Conservation (phyloP, 2,888 invertebrate genomes). For the Ferdinandea cuprea region DNA sequence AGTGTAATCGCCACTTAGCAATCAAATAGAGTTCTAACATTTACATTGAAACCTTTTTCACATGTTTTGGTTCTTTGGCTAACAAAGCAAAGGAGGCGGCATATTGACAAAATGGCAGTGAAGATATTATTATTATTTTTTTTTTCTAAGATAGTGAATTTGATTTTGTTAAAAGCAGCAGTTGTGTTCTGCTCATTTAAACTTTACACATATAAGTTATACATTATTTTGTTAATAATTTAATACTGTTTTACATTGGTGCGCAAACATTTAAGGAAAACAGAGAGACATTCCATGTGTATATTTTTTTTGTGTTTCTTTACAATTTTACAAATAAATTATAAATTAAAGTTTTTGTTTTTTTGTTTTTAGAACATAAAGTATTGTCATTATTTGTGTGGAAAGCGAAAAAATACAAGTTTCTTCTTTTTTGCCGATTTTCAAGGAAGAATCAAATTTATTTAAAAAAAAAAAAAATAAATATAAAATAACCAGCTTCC, state of each 20-base stretch:
- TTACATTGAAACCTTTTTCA: neutral
- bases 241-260: constrained; percentile 68
- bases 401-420: constrained; percentile 17
- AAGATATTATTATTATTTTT: neutral
- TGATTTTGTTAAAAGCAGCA: constrained; percentile 26
- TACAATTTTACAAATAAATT: constrained; percentile 23
- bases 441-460: constrained; percentile 63
- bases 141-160: constrained; percentile 1
- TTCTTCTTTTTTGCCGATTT: constrained; percentile 11
- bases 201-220: constrained; percentile 11
- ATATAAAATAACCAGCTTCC: constrained; percentile 67
- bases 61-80: too few species aligned
- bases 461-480: constrained; percentile 42
- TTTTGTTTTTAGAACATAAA: constrained; percentile 49
- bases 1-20: neutral
- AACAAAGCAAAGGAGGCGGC: neutral
- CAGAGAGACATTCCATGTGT: constrained; percentile 52
- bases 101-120: constrained; percentile 46
- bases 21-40: neutral
- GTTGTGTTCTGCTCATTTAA: constrained; percentile 24
- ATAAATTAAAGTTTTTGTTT: constrained; percentile 24
- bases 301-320: constrained; percentile 10
- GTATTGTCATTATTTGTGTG: constrained; percentile 67
- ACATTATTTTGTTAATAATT: constrained; percentile 29
- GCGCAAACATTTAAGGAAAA: constrained; percentile 18